These are phyloP conservation scores for Sphaeridia pumilis DNA, from an alignment of 2,888 invertebrate genomes.

Conservation along the genomic window DNA sequence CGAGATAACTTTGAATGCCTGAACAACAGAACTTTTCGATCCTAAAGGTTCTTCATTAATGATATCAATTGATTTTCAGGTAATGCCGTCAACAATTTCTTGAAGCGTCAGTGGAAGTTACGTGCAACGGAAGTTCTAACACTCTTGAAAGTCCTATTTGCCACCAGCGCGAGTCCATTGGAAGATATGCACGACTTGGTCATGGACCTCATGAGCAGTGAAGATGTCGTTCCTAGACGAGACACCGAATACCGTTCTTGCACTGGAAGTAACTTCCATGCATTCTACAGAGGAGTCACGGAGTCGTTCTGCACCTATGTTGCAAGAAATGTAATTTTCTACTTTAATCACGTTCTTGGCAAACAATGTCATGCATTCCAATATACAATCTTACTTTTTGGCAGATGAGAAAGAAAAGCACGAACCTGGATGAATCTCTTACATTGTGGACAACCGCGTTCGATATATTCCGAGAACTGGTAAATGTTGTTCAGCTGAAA, in stretches of 20 bases:
- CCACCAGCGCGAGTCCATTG: slow-evolving; percentile 1
- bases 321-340: slow-evolving; percentile 3
- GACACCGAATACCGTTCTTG: slow-evolving; percentile 7
- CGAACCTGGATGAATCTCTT: slow-evolving; percentile 2
- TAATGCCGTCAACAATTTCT: background rate
- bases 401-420: slow-evolving; percentile 7
- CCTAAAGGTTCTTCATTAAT: too few relatives aligned
- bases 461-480: slow-evolving; percentile 6
- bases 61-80: too few relatives aligned
- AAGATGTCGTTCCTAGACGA: background rate
- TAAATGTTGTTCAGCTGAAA: slow-evolving; percentile 5
- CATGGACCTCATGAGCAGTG: slow-evolving; percentile 1
- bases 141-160: slow-evolving; percentile 7
- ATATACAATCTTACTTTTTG: background rate
- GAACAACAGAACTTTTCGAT: too few relatives aligned
- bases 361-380: too few relatives aligned
- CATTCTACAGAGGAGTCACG: slow-evolving; percentile 9
- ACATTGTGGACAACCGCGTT: slow-evolving; percentile 4
- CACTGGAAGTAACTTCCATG: slow-evolving; percentile 9
- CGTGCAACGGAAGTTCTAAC: background rate
- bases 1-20: too few relatives aligned
- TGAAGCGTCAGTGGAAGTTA: slow-evolving; percentile 11
- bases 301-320: slow-evolving; percentile 5
- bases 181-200: slow-evolving; percentile 1
- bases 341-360: background rate